phyloP scores from a whole-genome alignment of 2,888 invertebrate genomes.

The Plebejus melissa region DNA sequence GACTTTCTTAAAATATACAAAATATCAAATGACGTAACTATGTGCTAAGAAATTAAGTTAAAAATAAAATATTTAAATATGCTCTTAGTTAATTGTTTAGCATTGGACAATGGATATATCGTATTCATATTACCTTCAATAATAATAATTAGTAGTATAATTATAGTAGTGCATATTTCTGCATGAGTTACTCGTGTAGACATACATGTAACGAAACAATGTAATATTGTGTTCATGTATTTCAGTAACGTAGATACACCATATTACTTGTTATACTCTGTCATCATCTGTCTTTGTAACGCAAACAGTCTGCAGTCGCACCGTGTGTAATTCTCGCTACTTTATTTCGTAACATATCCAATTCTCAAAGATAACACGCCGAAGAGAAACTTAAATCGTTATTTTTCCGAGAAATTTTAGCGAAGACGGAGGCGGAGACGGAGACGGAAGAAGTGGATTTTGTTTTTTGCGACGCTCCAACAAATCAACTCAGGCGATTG shows the following conservation, averaged over 20 bases:
- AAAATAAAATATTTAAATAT: no score
- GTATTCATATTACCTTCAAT: no score
- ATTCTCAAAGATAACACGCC: constrained; percentile 8
- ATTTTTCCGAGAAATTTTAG: constrained; percentile 16
- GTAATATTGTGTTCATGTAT: not conserved
- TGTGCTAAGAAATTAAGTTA: no score
- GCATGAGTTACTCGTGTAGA: not conserved
- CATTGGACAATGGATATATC: no score
- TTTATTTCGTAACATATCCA: constrained; percentile 12
- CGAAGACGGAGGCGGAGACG: no score
- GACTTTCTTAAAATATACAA: no score
- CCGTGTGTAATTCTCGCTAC: not conserved
- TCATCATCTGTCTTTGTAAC: constrained; percentile 19
- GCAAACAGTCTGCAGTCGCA: not conserved
- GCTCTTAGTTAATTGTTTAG: no score
- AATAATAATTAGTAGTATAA: no score
- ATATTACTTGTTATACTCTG: not conserved
- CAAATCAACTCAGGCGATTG: constrained; percentile 5
- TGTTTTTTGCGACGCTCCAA: constrained; percentile 8
- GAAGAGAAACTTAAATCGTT: constrained; percentile 12
- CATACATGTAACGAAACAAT: not conserved
- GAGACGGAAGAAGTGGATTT: no score
- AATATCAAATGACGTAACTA: no score
- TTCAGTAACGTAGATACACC: not conserved
- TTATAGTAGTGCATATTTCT: no score